Evolutionary conservation across 2,888 invertebrate species (phyloP), one percentile per base, ranked within the genome.

Genomic region (Pyrrhia umbra): DNA sequence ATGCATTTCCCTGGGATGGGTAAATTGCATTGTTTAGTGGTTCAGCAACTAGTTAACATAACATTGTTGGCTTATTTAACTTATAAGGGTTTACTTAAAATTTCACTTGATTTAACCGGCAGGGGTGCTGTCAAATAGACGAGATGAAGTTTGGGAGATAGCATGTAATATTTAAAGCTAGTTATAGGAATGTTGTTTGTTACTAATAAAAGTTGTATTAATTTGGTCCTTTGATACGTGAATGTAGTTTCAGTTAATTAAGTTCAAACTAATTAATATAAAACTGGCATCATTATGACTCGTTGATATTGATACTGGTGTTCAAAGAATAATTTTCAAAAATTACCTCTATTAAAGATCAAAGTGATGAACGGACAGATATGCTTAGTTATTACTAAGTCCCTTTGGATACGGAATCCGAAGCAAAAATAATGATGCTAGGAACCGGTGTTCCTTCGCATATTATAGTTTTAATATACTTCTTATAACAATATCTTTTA

Each of bases 11-110:
- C 62, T 25, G 47, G 64, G 74, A 80, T 79, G 69, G 65, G 69
- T 67, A 83, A 82, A 82, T 82, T 83, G 76, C 81, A 81, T 75
- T 81, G 85, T 83, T 81, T 79, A 77, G 75, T 68, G 72, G 77
- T 75, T 79, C 49, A 64, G 69, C 40, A 77, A 75, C 73, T 75
- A 71, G 74, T 80, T 82, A 75, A 64, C 63, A 57, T 64, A 60
- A 68, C 37, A 65, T 25, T 56, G 65, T 68, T 68, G 27, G 55
- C 49, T 65, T 68, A 66, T 68, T 74, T 46, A 70, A 63, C 59
- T 67, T 61, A 47, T 40, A 54, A 34, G 45, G 56, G 52, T 58
- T 58, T 40, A 66, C n/a, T 70, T 70, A 66, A 64, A 66, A 66
- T 61, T 64, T 65, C 43, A 65, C 30, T 59, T 51, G 34, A 58